Base-by-base conservation (phyloP, 1,140 invertebrate species). In the Globodera ellingtonae region DNA sequence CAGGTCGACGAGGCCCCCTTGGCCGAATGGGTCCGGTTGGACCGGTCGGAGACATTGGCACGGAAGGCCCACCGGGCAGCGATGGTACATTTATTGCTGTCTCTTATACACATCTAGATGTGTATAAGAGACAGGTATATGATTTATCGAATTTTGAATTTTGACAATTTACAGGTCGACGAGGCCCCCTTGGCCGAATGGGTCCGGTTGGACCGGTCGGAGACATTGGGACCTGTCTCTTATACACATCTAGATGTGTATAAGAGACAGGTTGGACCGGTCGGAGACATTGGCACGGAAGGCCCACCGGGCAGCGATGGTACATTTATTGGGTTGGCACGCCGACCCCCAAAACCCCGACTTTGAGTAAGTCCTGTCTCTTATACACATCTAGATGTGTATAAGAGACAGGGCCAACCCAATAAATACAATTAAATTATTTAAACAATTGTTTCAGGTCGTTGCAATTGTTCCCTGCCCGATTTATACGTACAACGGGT, bases 401-500 rank as follows among this genome's bases (percentile, higher is more conserved):
- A n/a, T n/a, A n/a, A n/a, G n/a, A n/a, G n/a, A n/a, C n/a, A n/a
- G n/a, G n/a, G n/a, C 35, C 35, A 35, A 35, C 35, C 35, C 3
- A 35, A 35, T 35, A 35, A 2, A 35, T 35, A 35, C 67, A 13
- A 77, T 72, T 75, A 52, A 77, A 72, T 69, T 47, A 77, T 6
- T 75, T 73, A 77, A 18, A 24, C 44, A 70, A 8, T 72, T 72
- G 48, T 76, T 69, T 59, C 21, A 84, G 83, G 85, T 5, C 46
- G 78, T 13, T 88, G 87, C 75, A 88, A 89, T 80, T 89, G 87
- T 72, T 79, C 86, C 0, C 85, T 89, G 48, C 87, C 87, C 0
- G 84, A 89, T 75, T 72, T 89, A 80, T 89, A 88, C 62, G 83
- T 89, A 4, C 88, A 89, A 47, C 73, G 88, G 24, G 83, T 89